Evolutionary conservation across 2,888 invertebrate genomes (phyloP), one percentile per base, ranked within the genome.

Genomic region (Anoplius nigerrimus): DNA sequence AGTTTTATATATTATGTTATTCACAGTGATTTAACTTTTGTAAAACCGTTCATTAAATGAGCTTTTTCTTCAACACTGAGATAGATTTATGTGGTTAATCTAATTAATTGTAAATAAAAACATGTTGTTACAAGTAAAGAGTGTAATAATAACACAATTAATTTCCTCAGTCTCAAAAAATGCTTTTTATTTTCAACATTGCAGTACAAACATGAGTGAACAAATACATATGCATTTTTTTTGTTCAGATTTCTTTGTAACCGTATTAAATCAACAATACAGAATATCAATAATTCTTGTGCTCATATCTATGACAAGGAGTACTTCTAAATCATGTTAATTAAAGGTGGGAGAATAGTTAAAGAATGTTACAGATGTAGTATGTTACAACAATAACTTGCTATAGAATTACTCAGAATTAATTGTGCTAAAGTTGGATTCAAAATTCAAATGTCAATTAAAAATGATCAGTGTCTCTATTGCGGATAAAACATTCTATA

Each of bases 121-220:
- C n/a, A 4, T 43, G 0, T 21, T 43, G 5, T 34, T n/a, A 42
- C 18, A 18, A 48, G 6, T 53, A 21, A 57, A 21, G 4, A 18
- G 5, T 6, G 15, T 58, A 46, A 62, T 70, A 75, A 65, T 34
- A 13, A 8, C 8, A 11, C 34, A 34, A 1, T 8, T 34, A 6
- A 34, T 34, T 3, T 34, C 34, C 34, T 34, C 34, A 34, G 34
- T 79, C 42, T 79, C 57, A 75, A 84, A 84, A 83, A 83, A 82
- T 83, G 76, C 80, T 78, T 81, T 83, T 82, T 84, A 83, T 82
- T 84, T 79, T 84, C 80, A 84, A 84, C 83, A 84, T 83, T 82
- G 80, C 75, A 81, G 83, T 84, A 84, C 80, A 84, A 84, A 84
- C 80, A 78, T 82, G 80, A 72, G 78, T 84, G 84, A 79, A 79